phyloP scores from a whole-genome alignment of 2,113 vertebrate species.

The Eptatretus burgeri region DNA sequence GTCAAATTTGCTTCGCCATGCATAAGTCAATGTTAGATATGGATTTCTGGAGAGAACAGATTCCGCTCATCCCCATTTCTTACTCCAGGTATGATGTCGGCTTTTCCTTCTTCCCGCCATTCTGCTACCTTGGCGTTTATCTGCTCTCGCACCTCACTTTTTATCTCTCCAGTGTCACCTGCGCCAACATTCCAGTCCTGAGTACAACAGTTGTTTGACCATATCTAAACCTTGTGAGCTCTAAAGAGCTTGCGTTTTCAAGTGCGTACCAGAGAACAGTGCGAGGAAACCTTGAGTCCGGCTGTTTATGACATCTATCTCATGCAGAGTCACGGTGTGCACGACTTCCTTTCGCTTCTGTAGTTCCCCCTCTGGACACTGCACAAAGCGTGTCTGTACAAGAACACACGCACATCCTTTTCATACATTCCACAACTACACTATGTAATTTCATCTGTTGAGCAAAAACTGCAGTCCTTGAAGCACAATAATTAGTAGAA shows the following conservation, averaged over 20 bases:
- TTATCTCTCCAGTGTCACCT: constrained; percentile 71
- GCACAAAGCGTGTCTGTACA: constrained; percentile 54
- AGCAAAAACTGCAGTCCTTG: no score
- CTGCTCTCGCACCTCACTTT: constrained; percentile 61
- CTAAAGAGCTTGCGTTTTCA: background rate
- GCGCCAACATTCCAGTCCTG: background rate
- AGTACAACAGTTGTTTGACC: background rate
- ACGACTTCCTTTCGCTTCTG: constrained; percentile 78
- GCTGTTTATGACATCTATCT: constrained; percentile 80
- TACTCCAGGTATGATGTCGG: constrained; percentile 63
- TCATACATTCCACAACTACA: no score
- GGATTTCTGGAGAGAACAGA: background rate
- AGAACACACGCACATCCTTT: background rate
- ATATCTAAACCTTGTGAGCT: background rate
- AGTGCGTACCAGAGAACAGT: constrained; percentile 34
- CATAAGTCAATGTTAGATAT: background rate
- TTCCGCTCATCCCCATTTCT: constrained; percentile 10
- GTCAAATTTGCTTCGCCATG: background rate
- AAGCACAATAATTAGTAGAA: no score
- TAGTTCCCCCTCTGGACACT: constrained; percentile 67
- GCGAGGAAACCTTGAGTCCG: constrained; percentile 73
- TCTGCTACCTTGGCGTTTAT: constrained; percentile 75
- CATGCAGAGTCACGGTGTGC: constrained; percentile 58
- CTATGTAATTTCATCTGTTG: no score
- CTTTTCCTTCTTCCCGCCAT: constrained; percentile 70